Percentiles rank a stretch among this genome's conserved stretches.
These are phyloP conservation scores for Ursus arctos DNA, from an alignment of 2,113 vertebrate species.

Conservation along the genomic window DNA sequence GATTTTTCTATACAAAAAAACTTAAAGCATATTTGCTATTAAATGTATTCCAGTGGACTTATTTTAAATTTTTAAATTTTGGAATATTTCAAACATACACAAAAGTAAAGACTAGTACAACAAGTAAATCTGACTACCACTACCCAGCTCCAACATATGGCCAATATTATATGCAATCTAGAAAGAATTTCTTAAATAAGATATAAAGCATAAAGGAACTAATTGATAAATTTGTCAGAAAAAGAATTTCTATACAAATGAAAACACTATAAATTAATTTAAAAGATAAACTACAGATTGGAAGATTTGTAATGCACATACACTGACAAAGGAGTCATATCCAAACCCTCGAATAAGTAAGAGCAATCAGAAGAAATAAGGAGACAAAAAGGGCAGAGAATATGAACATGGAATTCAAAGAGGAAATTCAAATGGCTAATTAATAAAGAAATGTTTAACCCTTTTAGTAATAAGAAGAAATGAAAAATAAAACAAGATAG, in stretches of 20 bases:
- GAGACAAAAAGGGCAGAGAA: constrained; percentile 23
- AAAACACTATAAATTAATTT: constrained; percentile 4
- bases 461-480: constrained; percentile 13
- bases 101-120: neutral
- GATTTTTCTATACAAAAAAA: constrained; percentile 5
- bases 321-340: neutral
- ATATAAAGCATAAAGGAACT: constrained; percentile 5
- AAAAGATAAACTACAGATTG: neutral
- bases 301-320: neutral
- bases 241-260: neutral
- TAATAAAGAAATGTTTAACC: neutral
- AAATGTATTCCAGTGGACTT: neutral
- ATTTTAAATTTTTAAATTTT: constrained; percentile 26
- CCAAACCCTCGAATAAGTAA: neutral
- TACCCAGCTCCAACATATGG: neutral
- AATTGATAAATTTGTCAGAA: constrained; percentile 10
- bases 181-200: constrained; percentile 17
- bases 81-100: constrained; percentile 10
- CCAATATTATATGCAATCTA: neutral
- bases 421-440: neutral
- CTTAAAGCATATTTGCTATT: constrained; percentile 26
- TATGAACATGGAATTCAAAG: neutral
- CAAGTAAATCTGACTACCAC: neutral
- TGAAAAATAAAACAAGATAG: constrained; percentile 6
- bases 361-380: constrained; percentile 44